Base-by-base conservation (phyloP, 2,797 vertebrate genomes). In the Acrossocheilus fasciatus region DNA sequence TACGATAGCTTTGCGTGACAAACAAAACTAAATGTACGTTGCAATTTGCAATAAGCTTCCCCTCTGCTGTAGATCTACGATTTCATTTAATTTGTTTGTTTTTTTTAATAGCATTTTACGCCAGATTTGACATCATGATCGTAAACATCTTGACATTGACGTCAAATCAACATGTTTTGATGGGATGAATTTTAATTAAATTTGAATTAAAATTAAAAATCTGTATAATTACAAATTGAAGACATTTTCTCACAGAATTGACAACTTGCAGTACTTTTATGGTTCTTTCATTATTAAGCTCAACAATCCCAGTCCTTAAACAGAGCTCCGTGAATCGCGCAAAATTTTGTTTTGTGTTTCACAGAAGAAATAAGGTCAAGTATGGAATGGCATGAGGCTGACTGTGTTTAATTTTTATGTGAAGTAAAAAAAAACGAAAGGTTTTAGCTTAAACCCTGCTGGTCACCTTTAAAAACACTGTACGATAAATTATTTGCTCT, bases 391-490 rank as follows among this genome's bases (percentile, higher is more conserved):
- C 75, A 11, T 23, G 20, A 39, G 50, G 12, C 50, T 36, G 43
- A 66, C 26, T 34, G 6, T 4, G n/a, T 64, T 45, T 18, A 3
- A 17, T 43, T 59, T 59, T 62, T 45, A 4, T 26, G 57, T 23
- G 10, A 47, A 15, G 10, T 64, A 64, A 69, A 83, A 52, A 66
- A 52, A 66, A 36, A 52, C 23, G 1, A 41, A 54, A 68, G 30
- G 45, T 77, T 62, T 50, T 68, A 68, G 14, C 30, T 26, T 52
- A 39, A 84, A 84, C 20, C 20, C 43, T 50, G 43, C 45, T 54
- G 83, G 59, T 77, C 66, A 77, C 34, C 4, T 30, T 54, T 30
- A 54, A 74, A 3, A 84, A 84, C 74, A 84, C 62, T 68, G 82
- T 76, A 30, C 2, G 30, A 84, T 30, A 68, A 52, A 68, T 66